These are phyloP conservation scores for Amiota minor DNA, from an alignment of 2,888 invertebrate genomes.

Conservation along the genomic window DNA sequence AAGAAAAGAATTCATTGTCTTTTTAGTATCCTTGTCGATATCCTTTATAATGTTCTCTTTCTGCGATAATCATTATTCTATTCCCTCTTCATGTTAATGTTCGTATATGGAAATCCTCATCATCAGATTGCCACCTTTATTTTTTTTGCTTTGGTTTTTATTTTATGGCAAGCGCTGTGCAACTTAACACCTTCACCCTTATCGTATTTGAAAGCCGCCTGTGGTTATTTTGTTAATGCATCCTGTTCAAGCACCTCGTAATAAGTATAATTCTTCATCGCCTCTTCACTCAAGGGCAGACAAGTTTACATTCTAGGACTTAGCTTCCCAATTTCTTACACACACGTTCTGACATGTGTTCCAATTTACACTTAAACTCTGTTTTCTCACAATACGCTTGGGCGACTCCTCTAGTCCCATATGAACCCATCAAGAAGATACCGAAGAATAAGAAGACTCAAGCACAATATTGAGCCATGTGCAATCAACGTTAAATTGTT, in stretches of 20 bases:
- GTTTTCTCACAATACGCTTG: slow-evolving; percentile 6
- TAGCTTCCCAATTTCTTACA: background rate
- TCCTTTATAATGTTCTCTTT: background rate
- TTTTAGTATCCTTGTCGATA: background rate
- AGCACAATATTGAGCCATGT: slow-evolving; percentile 52
- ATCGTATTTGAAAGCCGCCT: slow-evolving; percentile 26
- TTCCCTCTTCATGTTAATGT: background rate
- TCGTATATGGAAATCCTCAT: too few species aligned
- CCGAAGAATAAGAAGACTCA: background rate
- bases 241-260: slow-evolving; percentile 39
- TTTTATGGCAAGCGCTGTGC: background rate
- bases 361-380: slow-evolving; percentile 29
- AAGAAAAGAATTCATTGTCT: background rate
- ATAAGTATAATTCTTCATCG: background rate
- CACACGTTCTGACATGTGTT: background rate
- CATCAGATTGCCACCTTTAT: background rate
- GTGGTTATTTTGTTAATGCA: slow-evolving; percentile 63
- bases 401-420: background rate
- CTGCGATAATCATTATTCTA: slow-evolving; percentile 8
- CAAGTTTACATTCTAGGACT: too few species aligned
- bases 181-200: slow-evolving; percentile 5
- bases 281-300: background rate
- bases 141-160: background rate
- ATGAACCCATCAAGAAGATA: background rate
- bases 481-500: slow-evolving; percentile 67